Base-by-base conservation (phyloP, 2,888 invertebrate genomes). In the Ernsta delagoae region DNA sequence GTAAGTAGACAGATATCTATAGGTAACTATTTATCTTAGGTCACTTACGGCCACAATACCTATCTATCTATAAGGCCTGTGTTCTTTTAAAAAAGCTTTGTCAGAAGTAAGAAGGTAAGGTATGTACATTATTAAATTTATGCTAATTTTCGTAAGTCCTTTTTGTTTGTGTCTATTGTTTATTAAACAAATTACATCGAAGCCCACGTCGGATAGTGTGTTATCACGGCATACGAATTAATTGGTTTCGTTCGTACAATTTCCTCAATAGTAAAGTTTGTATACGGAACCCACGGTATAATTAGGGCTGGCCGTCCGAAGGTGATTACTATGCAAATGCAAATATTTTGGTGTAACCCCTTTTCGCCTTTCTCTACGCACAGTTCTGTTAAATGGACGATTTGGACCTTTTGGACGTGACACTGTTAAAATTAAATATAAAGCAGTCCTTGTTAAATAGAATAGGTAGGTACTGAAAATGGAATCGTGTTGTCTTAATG, bases 261-360 rank as follows among this genome's bases (percentile, higher is more conserved):
- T 70, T 63, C 67, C 72, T 69, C 70, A 70, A 73, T 71, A 70
- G 73, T 71, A 70, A 71, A 75, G 70, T 73, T 73, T 73, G 67
- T 72, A 73, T 71, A 61, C 69, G 59, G 39, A 36, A 57, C 75
- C 72, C 75, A 73, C 72, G 78, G 75, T 78, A 81, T 86, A 88
- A 89, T 89, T 90, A 89, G 89, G 79, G 78, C 84, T 75, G 80
- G 76, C 81, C 83, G 80, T 82, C 80, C 78, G 78, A 75, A 74
- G 75, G 71, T 84, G 81, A 88, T 90, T 90, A 88, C 85, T 87
- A 90, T 90, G 90, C 89, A 89, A 90, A 90, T 90, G 89, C 88
- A 89, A 90, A 90, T 90, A 85, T 78, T 74, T 77, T 71, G 77
- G 80, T 82, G 81, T 84, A 88, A 84, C 87, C 82, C 78, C n/a